Evolutionary conservation across 1,140 invertebrate species (phyloP).

Genomic region (Neodiprion virginianus): DNA sequence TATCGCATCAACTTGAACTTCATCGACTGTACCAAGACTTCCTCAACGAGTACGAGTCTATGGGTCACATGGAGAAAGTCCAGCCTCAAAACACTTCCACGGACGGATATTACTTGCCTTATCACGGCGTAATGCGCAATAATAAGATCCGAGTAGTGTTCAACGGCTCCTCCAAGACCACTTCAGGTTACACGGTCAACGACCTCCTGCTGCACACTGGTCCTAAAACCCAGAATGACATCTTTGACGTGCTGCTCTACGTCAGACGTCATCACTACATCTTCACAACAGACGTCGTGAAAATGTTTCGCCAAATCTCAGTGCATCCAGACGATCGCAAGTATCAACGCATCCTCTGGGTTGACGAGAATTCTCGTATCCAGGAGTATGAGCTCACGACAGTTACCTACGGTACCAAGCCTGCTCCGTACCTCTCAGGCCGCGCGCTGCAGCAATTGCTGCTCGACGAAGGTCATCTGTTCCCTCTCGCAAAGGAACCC

Average conservation of each 20-base stretch:
- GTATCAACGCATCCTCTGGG: constrained; percentile 47
- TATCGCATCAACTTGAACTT: too few species aligned
- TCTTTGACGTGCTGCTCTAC: neutral
- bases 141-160: too few species aligned
- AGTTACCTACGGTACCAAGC: too few species aligned
- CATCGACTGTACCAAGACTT: too few species aligned
- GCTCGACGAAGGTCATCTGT: too few species aligned
- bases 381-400: neutral
- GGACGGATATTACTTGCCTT: too few species aligned
- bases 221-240: neutral
- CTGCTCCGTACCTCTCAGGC: too few species aligned
- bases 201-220: neutral
- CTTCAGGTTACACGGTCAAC: neutral
- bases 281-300: constrained; percentile 24
- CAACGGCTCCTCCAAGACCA: too few species aligned
- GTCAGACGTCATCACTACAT: neutral
- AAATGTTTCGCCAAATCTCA: constrained; percentile 26
- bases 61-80: neutral
- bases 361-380: constrained; percentile 28
- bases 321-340: constrained; percentile 21
- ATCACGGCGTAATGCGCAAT: too few species aligned
- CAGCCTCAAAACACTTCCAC: too few species aligned
- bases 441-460: too few species aligned
- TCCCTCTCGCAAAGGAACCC: too few species aligned
- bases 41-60: neutral